Conservation (phyloP, 2,888 invertebrate genomes). For the Stenurella melanura region DNA sequence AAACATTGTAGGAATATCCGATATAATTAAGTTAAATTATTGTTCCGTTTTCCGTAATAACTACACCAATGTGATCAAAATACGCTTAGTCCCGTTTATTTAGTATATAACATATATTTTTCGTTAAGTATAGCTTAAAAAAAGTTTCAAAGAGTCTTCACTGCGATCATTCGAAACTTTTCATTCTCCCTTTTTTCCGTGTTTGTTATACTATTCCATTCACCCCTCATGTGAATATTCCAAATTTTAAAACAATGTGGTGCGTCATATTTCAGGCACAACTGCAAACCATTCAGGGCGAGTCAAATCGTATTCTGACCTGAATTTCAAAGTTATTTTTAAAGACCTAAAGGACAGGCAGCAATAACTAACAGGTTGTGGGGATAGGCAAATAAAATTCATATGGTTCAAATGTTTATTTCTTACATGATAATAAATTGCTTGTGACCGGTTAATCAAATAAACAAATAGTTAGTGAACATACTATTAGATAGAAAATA, state of each 20-base stretch:
- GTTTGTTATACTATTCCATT: background rate
- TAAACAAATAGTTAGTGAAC: too few species aligned
- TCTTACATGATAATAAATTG: background rate
- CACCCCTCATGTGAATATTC: background rate
- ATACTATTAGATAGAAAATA: too few species aligned
- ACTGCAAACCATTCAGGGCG: background rate
- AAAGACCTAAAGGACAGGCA: background rate
- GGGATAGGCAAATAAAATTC: background rate
- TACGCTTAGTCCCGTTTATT: too few species aligned
- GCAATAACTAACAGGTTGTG: background rate
- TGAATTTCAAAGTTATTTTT: slow-evolving; percentile 1
- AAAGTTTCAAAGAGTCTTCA: background rate
- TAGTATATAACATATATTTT: too few species aligned
- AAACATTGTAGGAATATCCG: too few species aligned
- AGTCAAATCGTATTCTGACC: background rate
- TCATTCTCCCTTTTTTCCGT: background rate
- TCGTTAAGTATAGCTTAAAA: too few species aligned
- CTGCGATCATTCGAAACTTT: background rate
- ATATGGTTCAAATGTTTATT: background rate
- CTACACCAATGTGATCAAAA: too few species aligned
- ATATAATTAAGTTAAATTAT: too few species aligned
- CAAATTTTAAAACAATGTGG: background rate
- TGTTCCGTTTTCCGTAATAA: too few species aligned
- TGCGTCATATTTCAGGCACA: background rate
- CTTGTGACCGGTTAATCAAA: too few species aligned